Conservation (phyloP, 2,113 vertebrate species). For the Lepidothrix coronata region DNA sequence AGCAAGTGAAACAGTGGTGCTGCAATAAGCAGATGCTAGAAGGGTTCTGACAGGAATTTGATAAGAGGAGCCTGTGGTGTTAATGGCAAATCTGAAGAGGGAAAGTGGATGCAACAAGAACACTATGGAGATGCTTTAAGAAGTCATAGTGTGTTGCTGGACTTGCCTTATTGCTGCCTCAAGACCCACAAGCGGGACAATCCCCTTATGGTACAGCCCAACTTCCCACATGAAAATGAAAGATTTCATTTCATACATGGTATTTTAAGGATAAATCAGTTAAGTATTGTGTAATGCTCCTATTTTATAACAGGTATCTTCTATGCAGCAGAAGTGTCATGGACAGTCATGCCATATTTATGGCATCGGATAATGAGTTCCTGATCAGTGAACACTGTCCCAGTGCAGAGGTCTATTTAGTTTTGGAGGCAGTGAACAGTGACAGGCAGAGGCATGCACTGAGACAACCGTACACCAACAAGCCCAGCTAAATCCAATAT, state of each 20-base stretch:
- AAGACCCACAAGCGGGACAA: background rate
- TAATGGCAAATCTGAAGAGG: background rate
- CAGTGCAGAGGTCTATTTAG: background rate
- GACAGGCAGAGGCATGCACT: background rate
- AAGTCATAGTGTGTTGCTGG: background rate
- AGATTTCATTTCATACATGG: background rate
- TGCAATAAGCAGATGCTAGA: background rate
- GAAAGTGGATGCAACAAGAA: background rate
- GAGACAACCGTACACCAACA: background rate
- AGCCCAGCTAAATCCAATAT: background rate
- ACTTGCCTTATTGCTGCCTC: background rate
- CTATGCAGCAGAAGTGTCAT: background rate
- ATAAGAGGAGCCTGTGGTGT: background rate
- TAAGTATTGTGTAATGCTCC: background rate
- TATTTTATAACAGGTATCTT: background rate
- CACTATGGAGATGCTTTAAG: fast-evolving
- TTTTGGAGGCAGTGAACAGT: background rate
- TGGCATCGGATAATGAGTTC: background rate
- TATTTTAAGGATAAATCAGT: background rate
- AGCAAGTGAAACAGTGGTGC: background rate
- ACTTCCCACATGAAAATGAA: background rate
- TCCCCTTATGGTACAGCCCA: background rate
- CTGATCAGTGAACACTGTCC: background rate
- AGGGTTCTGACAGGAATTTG: background rate
- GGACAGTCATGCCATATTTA: background rate